These are phyloP conservation scores for Centropus unirufus DNA, from an alignment of 2,113 vertebrate genomes.

Conservation along the genomic window DNA sequence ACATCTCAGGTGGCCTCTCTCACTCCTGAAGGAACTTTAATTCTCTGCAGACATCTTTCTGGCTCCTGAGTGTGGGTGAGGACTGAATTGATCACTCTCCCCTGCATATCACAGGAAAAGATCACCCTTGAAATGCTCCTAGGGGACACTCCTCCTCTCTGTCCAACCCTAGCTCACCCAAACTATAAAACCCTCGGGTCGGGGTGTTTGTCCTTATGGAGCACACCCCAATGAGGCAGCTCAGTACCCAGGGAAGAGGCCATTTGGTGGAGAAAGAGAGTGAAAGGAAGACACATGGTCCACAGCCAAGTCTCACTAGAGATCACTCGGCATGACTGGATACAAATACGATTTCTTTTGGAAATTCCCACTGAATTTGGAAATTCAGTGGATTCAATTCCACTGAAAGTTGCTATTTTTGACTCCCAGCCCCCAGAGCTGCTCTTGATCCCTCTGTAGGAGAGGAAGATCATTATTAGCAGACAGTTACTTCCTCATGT, in stretches of 20 bases:
- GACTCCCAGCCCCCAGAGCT: not conserved
- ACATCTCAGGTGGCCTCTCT: not conserved
- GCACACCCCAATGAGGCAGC: accelerated
- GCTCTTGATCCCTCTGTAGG: not conserved
- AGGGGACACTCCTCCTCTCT: accelerated
- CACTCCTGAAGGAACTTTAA: not conserved
- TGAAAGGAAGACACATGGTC: not conserved
- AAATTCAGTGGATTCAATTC: too few species aligned
- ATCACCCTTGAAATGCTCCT: not conserved
- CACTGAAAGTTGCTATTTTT: not conserved
- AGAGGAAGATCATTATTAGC: not conserved
- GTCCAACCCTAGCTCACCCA: not conserved
- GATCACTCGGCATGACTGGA: not conserved
- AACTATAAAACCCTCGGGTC: not conserved
- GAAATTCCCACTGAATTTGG: too few species aligned
- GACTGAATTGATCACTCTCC: accelerated
- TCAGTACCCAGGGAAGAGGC: accelerated
- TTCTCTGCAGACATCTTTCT: not conserved
- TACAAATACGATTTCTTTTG: accelerated
- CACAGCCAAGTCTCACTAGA: not conserved
- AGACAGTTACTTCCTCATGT: not conserved
- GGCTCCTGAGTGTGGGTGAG: accelerated
- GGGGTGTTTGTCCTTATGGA: accelerated
- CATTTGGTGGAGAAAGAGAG: accelerated
- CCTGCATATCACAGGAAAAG: accelerated